Percentiles rank a stretch among this genome's conserved stretches.
Evolutionary conservation across 2,797 vertebrate species (phyloP).

Genomic region (Adelosebastes latens): DNA sequence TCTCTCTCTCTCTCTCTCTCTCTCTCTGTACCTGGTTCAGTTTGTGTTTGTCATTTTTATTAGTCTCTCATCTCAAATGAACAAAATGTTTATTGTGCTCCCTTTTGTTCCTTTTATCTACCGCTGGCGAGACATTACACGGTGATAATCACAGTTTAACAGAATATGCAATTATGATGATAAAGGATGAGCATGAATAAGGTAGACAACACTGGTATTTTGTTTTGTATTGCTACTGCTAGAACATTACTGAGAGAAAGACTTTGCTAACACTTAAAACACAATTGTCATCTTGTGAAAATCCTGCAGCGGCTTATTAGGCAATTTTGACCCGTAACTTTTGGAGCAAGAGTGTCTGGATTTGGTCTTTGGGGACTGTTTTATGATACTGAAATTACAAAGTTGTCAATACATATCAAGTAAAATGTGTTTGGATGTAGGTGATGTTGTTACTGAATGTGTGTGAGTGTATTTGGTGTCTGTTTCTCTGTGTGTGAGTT

Average conservation of each 20-base stretch:
- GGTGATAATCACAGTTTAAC: constrained; percentile 70
- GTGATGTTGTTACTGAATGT: constrained; percentile 24
- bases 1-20: constrained; percentile 29
- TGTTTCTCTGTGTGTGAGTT: constrained; percentile 5
- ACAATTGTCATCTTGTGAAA: constrained; percentile 28
- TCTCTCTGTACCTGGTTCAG: constrained; percentile 33
- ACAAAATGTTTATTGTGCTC: constrained; percentile 46
- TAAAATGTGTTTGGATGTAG: constrained; percentile 43
- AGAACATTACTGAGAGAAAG: constrained; percentile 42
- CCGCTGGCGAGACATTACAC: constrained; percentile 50
- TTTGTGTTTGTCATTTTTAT: constrained; percentile 52
- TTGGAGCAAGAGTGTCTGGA: constrained; percentile 57
- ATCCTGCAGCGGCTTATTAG: constrained; percentile 63
- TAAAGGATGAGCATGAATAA: constrained; percentile 63
- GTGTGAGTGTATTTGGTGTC: constrained; percentile 18
- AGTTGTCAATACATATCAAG: constrained; percentile 54
- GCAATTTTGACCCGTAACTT: constrained; percentile 57
- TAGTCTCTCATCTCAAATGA: constrained; percentile 38
- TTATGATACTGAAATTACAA: constrained; percentile 43
- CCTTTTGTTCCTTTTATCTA: constrained; percentile 37
- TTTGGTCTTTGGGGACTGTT: constrained; percentile 24
- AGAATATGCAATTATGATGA: constrained; percentile 79
- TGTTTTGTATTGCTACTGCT: constrained; percentile 49
- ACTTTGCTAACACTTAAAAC: constrained; percentile 58
- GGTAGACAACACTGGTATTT: constrained; percentile 84